phyloP scores from a whole-genome alignment of 2,113 vertebrate genomes.

The Corapipo altera region DNA sequence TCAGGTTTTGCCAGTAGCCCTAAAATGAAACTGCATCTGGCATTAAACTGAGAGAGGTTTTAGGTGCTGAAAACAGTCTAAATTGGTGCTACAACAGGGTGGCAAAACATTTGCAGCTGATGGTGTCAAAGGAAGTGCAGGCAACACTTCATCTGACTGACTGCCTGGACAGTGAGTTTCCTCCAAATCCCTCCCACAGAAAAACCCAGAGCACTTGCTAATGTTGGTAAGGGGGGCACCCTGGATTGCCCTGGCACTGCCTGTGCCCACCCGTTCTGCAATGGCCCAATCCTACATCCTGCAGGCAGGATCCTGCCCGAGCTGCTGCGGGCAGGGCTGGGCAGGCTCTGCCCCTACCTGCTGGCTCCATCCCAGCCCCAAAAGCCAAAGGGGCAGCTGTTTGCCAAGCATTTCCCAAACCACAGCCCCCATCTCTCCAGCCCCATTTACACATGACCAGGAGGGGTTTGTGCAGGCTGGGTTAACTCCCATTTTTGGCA shows the following conservation, averaged over 20 bases:
- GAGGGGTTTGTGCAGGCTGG: not conserved
- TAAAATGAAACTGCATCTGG: not conserved
- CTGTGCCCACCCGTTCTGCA: fast-evolving
- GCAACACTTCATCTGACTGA: not conserved
- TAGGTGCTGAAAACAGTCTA: not conserved
- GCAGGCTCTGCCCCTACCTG: not conserved
- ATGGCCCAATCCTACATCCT: not conserved
- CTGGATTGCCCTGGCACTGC: not conserved
- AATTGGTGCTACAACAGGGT: not conserved
- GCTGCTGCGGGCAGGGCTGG: not conserved
- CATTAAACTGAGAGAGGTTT: not conserved
- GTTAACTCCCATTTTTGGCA: not conserved
- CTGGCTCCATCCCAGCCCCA: not conserved
- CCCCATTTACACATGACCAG: fast-evolving
- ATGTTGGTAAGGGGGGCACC: fast-evolving
- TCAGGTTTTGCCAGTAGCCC: not conserved
- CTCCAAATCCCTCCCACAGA: not conserved
- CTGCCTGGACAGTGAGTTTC: not conserved
- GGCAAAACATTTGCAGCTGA: not conserved
- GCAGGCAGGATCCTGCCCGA: not conserved
- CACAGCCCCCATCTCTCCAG: not conserved
- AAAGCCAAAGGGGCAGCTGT: not conserved
- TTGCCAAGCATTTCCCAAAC: not conserved
- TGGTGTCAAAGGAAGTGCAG: not conserved
- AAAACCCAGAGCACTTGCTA: not conserved